Conservation (phyloP, 2,888 invertebrate genomes). For the Amphipoea oculea region DNA sequence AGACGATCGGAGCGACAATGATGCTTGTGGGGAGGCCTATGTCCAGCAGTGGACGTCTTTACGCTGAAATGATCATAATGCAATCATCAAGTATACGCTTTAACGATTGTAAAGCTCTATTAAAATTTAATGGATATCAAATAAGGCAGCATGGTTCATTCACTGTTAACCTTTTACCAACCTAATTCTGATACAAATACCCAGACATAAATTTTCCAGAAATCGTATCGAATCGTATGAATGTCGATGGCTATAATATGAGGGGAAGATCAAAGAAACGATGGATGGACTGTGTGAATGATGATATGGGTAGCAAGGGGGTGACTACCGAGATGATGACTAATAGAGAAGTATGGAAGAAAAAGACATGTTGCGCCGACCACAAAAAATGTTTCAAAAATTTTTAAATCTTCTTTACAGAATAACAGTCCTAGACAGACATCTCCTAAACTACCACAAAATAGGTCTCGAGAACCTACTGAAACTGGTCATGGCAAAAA, state of each 20-base stretch:
- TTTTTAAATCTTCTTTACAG: conserved; percentile 69
- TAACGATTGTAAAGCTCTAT: too few species aligned
- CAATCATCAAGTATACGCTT: too few species aligned
- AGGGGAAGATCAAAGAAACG: too few species aligned
- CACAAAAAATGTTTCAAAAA: background rate
- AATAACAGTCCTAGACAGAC: conserved; percentile 85
- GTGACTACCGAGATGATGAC: too few species aligned
- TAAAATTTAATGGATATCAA: too few species aligned
- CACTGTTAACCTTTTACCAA: background rate
- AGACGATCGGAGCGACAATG: background rate
- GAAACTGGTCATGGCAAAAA: conserved; percentile 85
- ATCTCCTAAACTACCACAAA: conserved; percentile 84
- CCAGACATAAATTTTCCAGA: background rate
- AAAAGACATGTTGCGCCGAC: too few species aligned
- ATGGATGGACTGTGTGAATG: too few species aligned
- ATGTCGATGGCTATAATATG: too few species aligned
- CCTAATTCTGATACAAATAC: too few species aligned
- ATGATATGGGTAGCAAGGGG: too few species aligned
- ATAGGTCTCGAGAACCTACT: conserved; percentile 83
- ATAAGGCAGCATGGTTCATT: background rate
- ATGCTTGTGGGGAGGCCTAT: background rate
- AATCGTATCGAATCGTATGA: background rate
- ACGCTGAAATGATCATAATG: too few species aligned
- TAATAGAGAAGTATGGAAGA: too few species aligned
- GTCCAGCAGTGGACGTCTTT: background rate